Evolutionary conservation across 2,113 vertebrate species (phyloP).

Genomic region (Leucopsar rothschildi): DNA sequence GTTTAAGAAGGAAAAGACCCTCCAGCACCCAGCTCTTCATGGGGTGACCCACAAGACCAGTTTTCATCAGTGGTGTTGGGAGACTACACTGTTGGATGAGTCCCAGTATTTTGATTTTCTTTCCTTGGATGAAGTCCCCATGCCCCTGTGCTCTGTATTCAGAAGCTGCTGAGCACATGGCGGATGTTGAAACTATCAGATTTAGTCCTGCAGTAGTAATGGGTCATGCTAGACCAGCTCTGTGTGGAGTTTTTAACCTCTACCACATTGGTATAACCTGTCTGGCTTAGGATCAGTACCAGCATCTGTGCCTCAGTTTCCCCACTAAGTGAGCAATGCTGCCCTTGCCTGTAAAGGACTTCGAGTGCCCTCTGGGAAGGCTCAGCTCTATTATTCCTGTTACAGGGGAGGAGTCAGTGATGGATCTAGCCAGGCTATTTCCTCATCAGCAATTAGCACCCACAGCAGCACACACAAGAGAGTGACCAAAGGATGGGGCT

Average conservation of each 20-base stretch:
- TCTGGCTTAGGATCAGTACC: background rate
- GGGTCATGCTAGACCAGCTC: background rate
- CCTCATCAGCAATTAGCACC: background rate
- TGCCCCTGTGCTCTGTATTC: background rate
- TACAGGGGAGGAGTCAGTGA: background rate
- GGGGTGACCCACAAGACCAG: fast-evolving
- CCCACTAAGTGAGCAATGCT: fast-evolving
- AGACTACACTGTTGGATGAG: background rate
- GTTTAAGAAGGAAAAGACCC: background rate
- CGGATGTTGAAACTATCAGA: fast-evolving
- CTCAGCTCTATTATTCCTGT: background rate
- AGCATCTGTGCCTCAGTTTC: background rate
- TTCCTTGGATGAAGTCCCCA: background rate
- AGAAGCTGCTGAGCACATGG: background rate
- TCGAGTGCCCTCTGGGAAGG: background rate
- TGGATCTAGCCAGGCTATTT: background rate
- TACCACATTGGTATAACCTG: background rate
- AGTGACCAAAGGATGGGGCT: background rate
- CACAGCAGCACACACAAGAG: fast-evolving
- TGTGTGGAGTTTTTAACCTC: background rate
- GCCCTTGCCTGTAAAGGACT: background rate
- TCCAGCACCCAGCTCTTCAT: background rate
- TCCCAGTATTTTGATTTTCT: background rate
- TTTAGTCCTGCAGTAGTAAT: background rate
- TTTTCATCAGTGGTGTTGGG: background rate